Conservation (phyloP, 2,797 vertebrate species). For the Telmatherina bonti region DNA sequence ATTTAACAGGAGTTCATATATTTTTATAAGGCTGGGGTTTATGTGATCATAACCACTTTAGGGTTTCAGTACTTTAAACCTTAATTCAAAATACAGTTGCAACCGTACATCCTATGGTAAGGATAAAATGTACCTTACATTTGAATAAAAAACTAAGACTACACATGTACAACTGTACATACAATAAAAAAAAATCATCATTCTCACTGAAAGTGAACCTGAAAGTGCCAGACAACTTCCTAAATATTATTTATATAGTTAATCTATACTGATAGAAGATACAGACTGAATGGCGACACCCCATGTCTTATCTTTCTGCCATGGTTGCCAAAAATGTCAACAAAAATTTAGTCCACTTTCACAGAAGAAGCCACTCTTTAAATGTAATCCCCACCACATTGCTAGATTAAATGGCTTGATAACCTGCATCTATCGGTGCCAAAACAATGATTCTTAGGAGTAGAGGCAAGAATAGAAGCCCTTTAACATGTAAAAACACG, state of each 20-base stretch:
- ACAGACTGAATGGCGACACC: neutral
- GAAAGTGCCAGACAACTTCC: neutral
- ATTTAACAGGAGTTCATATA: neutral
- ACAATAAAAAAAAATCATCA: neutral
- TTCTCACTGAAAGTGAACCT: neutral
- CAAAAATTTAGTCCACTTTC: slow-evolving; percentile 13
- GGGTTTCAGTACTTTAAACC: no score
- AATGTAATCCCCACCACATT: slow-evolving; percentile 33
- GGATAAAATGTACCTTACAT: neutral
- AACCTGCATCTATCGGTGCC: slow-evolving; percentile 70
- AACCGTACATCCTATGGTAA: neutral
- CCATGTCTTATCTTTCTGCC: neutral
- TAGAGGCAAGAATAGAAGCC: slow-evolving; percentile 57
- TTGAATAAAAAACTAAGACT: neutral
- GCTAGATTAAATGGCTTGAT: slow-evolving; percentile 75
- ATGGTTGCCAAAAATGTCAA: neutral
- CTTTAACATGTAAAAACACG: neutral
- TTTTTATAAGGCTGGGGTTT: neutral
- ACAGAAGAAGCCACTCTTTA: slow-evolving; percentile 17
- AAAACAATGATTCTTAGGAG: slow-evolving; percentile 73
- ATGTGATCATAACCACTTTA: slow-evolving; percentile 15
- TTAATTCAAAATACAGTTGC: slow-evolving; percentile 11
- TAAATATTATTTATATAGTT: slow-evolving; percentile 18
- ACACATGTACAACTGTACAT: neutral
- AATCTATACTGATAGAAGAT: neutral